phyloP scores from a whole-genome alignment of 2,888 invertebrate species.

The Drosophila leonis region DNA sequence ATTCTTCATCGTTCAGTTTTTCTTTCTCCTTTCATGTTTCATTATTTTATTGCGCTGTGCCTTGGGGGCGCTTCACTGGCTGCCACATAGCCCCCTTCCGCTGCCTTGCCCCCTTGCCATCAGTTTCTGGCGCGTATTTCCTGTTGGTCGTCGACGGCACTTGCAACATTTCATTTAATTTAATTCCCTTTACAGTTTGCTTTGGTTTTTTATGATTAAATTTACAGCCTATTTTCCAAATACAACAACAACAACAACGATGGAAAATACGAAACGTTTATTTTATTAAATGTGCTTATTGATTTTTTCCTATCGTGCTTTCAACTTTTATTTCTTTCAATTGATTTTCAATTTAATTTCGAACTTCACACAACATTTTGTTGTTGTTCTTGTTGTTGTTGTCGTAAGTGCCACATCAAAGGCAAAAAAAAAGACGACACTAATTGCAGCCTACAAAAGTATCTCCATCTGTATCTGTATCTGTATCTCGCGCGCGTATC shows the following conservation, averaged over 20 bases:
- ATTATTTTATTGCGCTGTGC: conserved; percentile 53
- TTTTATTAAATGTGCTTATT: conserved; percentile 68
- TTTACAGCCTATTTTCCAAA: conserved; percentile 47
- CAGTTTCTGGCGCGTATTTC: conserved; percentile 48
- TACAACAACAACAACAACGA: not conserved
- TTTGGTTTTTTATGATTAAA: conserved; percentile 51
- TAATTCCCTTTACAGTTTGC: conserved; percentile 52
- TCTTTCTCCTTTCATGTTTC: conserved; percentile 43
- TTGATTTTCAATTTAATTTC: conserved; percentile 60
- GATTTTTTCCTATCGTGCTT: conserved; percentile 46
- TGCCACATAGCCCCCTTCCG: not conserved
- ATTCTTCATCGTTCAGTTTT: not conserved
- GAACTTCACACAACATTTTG: conserved; percentile 44
- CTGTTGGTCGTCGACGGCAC: conserved; percentile 54
- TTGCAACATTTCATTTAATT: conserved; percentile 67
- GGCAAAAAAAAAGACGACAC: conserved; percentile 53
- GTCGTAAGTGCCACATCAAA: conserved; percentile 69
- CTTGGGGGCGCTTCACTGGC: conserved; percentile 38
- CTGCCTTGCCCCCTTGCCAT: not conserved
- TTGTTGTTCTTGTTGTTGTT: conserved; percentile 43
- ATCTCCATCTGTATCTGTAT: conserved; percentile 10
- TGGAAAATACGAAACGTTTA: conserved; percentile 23
- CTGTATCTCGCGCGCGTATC: conserved; percentile 35
- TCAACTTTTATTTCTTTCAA: conserved; percentile 48
- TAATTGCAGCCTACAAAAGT: conserved; percentile 52